Base-by-base conservation (phyloP, 2,888 invertebrate species). In the Lasius platythorax region DNA sequence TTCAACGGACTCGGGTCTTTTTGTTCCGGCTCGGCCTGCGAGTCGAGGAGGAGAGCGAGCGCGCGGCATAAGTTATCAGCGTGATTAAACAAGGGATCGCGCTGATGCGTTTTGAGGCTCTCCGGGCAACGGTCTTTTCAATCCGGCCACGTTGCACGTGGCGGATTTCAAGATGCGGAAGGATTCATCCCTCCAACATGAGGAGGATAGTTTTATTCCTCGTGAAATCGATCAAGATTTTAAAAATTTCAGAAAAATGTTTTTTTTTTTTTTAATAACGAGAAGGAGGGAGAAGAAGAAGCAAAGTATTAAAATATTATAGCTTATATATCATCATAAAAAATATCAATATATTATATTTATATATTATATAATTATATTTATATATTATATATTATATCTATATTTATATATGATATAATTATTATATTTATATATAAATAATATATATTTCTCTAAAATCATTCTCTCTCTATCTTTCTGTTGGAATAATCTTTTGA, bases 1-100 rank as follows among this genome's bases (percentile, higher is more conserved):
- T 89, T 86, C 87, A 88, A 84, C 90, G 76, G 86, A 83, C 86
- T 84, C 85, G 63, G 84, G 83, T 74, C 50, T 53, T 53, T 53
- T 53, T 53, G 50, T 53, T 18, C 67, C 74, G 37, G 28, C 46
- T 68, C 58, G 76, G 75, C 72, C 85, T 89, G 58, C 68, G 76
- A 50, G 6, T 18, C 56, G 53, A 43, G 43, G 66, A 76, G 11
- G 37, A 85, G 86, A 87, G 83, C 82, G 83, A 81, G 64, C 8
- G 70, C 12, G 85, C 84, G 86, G 90, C 88, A 90, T 90, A 91
- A 90, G 88, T 90, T 90, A 90, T 88, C 90, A 84, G 86, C 85
- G 89, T 88, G 90, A 90, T 90, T 90, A 87, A 90, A 90, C 90
- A 84, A 85, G 85, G 89, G 90, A 88, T 90, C 85, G 84, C 63